phyloP scores from a whole-genome alignment of 1,140 invertebrate genomes.

The Lepidurus arcticus region DNA sequence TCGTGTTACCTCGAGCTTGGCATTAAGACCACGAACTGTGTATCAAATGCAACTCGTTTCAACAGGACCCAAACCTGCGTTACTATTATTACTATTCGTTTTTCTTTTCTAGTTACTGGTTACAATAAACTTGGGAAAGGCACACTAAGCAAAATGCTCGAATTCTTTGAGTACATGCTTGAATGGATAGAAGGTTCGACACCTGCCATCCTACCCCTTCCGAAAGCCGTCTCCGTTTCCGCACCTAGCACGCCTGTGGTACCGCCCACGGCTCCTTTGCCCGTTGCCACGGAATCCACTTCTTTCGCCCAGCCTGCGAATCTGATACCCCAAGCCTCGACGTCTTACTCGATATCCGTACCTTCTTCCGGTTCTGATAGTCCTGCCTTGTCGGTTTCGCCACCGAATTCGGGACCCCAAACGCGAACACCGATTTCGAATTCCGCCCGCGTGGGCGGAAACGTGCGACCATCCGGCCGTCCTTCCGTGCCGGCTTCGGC shows the following conservation, averaged over 20 bases:
- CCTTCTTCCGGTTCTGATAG: not conserved
- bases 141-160: slow-evolving; percentile 47
- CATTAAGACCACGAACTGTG: no score
- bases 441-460: not conserved
- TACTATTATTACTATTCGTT: slow-evolving; percentile 14
- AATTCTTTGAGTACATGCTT: slow-evolving; percentile 45
- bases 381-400: not conserved
- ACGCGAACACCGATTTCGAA: not conserved
- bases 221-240: not conserved
- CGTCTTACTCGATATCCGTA: not conserved
- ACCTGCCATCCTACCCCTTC: not conserved
- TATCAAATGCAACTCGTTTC: not conserved
- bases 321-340: not conserved
- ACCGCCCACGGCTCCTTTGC: not conserved
- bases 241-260: not conserved
- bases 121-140: slow-evolving; percentile 50
- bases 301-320: not conserved
- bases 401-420: not conserved
- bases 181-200: slow-evolving; percentile 37
- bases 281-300: not conserved
- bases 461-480: not conserved
- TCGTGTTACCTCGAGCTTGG: no score
- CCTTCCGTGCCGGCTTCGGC: not conserved
- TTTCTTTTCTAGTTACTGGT: slow-evolving; percentile 43
- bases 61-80: slow-evolving; percentile 15